phyloP scores from a whole-genome alignment of 2,888 invertebrate species.

The Tetheella fluctuosa region DNA sequence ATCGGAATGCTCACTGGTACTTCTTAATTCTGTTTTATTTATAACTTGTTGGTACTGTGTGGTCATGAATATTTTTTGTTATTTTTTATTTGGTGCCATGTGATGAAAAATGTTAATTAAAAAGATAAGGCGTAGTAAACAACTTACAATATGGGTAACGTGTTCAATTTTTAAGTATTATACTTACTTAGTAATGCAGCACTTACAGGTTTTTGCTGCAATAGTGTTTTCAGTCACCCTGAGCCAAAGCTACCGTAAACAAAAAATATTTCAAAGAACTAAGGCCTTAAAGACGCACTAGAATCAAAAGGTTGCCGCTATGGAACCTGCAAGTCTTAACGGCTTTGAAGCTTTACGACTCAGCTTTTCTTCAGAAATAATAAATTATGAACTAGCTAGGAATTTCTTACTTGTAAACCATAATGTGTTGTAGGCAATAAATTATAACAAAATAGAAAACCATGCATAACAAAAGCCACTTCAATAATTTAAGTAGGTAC shows the following conservation, averaged over 20 bases:
- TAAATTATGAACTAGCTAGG: neutral
- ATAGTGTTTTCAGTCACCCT: neutral
- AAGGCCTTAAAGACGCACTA: slow-evolving; percentile 1
- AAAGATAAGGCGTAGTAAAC: too few species aligned
- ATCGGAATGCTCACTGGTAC: slow-evolving; percentile 23
- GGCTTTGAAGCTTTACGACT: slow-evolving; percentile 1
- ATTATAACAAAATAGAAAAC: slow-evolving; percentile 5
- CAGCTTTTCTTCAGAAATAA: slow-evolving; percentile 3
- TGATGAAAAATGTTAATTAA: neutral
- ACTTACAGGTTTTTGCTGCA: neutral
- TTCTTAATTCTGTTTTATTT: slow-evolving; percentile 5
- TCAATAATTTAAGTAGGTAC: slow-evolving; percentile 15
- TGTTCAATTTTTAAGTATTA: too few species aligned
- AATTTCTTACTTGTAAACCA: neutral
- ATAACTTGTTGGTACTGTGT: neutral
- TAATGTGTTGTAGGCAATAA: slow-evolving; percentile 1
- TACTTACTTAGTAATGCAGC: too few species aligned
- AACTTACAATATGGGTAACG: too few species aligned
- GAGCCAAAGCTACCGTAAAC: neutral
- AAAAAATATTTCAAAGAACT: slow-evolving; percentile 5
- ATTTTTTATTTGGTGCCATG: neutral
- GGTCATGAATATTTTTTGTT: neutral
- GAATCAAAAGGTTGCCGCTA: slow-evolving; percentile 8
- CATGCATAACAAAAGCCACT: slow-evolving; percentile 27
- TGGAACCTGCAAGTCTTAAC: neutral